Evolutionary conservation across 2,797 vertebrate species (phyloP), one percentile per base, ranked within the genome.

Genomic region (Muscicapa striata): DNA sequence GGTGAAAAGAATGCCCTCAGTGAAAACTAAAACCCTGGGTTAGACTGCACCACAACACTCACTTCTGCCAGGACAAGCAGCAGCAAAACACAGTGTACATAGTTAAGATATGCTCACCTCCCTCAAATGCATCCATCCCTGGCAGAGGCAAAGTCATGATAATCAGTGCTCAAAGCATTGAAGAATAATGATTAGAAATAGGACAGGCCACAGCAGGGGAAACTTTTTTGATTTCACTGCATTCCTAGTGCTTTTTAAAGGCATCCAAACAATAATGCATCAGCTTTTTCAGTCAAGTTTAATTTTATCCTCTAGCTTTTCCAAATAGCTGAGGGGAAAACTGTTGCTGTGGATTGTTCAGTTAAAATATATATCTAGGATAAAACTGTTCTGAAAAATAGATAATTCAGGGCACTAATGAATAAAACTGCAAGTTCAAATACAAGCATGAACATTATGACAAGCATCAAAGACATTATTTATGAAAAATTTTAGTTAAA

Each of bases 241-340:
- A 77, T 26, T 52, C 17, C 13, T 62, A 76, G 51, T 84, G 62
- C 40, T 90, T 84, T 72, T 84, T 36, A 82, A 75, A 81, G 46
- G n/a, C 24, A 88, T 54, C 38, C 55, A 70, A 91, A 78, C 21
- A 91, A 45, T 52, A 83, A 67, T 27, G 17, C 41, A 29, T 43
- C 29, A 43, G 5, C 10, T 87, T 94, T 84, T 90, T 24, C 48
- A 86, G 64, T 40, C 9, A 15, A 13, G 13, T 68, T 95, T 83
- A 46, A 74, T 92, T 82, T 89, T 70, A 27, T 78, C 54, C 72
- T 62, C 62, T 55, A 32, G n/a, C 21, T 91, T 91, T 94, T 86
- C 58, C 10, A 34, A 22, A 12, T 75, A 46, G 13, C 14, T 57
- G 29, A 68, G 10, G 5, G 34, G 9, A 6, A 67, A 83, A 64